Conservation (phyloP, 2,113 vertebrate genomes). For the Upupa epops region DNA sequence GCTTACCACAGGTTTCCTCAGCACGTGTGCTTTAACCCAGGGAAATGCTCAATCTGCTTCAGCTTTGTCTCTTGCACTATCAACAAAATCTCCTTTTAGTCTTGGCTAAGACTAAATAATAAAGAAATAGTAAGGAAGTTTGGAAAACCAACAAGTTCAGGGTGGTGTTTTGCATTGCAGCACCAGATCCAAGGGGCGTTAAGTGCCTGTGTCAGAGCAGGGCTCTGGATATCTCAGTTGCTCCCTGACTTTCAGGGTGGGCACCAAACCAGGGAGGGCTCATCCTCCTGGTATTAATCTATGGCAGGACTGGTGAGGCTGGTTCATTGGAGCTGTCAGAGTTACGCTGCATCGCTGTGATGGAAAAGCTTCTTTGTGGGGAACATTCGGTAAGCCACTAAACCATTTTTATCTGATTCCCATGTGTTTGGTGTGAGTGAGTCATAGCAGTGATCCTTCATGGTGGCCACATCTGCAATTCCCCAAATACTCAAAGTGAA, state of each 20-base stretch:
- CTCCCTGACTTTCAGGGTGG: not conserved
- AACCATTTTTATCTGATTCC: not conserved
- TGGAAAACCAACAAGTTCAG: not conserved
- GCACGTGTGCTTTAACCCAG: not conserved
- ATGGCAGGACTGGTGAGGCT: not conserved
- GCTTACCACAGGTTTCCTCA: accelerated
- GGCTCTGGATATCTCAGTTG: accelerated
- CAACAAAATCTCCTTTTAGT: not conserved
- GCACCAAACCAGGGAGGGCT: not conserved
- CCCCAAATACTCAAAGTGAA: not conserved
- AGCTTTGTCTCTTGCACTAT: not conserved
- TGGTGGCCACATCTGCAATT: not conserved
- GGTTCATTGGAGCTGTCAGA: not conserved
- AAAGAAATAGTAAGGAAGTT: not conserved
- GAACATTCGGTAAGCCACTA: not conserved
- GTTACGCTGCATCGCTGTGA: not conserved
- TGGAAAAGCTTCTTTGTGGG: not conserved
- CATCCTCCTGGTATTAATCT: not conserved
- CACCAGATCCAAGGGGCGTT: not conserved
- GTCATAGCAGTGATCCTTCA: not conserved
- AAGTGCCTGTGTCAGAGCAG: too few species aligned
- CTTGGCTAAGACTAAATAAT: not conserved
- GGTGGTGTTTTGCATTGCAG: not conserved
- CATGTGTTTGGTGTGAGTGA: not conserved
- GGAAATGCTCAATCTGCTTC: not conserved